These are phyloP conservation scores for Siniperca chuatsi DNA, from an alignment of 2,113 vertebrate genomes.

Conservation along the genomic window DNA sequence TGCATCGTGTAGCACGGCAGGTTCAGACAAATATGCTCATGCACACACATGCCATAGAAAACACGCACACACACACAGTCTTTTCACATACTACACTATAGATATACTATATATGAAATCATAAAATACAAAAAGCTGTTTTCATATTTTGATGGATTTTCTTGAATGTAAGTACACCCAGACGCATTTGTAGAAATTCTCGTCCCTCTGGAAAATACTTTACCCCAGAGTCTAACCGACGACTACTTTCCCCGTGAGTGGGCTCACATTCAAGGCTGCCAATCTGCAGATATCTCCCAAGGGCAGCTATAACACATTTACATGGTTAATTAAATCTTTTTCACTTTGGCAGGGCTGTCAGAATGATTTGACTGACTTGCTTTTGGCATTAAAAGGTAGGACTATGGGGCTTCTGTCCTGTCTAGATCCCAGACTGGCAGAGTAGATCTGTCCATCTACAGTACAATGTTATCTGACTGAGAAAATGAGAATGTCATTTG, in stretches of 20 bases:
- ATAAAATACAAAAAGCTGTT: not conserved
- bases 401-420: not conserved
- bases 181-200: slow-evolving; percentile 33
- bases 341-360: slow-evolving; percentile 15
- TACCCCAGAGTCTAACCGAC: slow-evolving; percentile 19
- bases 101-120: not conserved
- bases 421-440: not conserved
- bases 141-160: slow-evolving; percentile 1
- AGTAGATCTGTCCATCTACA: not conserved
- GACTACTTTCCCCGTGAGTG: slow-evolving; percentile 21
- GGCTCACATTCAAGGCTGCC: slow-evolving; percentile 26
- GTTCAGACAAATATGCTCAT: slow-evolving; percentile 39
- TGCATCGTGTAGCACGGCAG: slow-evolving; percentile 37
- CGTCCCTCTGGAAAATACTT: slow-evolving; percentile 35
- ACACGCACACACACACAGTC: slow-evolving; percentile 6
- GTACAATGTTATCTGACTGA: not conserved
- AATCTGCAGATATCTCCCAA: slow-evolving; percentile 42
- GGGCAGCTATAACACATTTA: slow-evolving; percentile 52
- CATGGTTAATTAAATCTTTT: slow-evolving; percentile 42
- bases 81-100: not conserved
- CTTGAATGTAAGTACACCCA: slow-evolving; percentile 29
- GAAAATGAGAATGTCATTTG: not conserved
- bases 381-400: slow-evolving; percentile 19
- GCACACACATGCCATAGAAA: slow-evolving; percentile 10
- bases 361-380: slow-evolving; percentile 27